A percentile compares a stretch with the other conserved stretches of the same genome.
These are phyloP conservation scores for Oscheius sp. DNA, from an alignment of 2,888 invertebrate genomes.

Conservation along the genomic window DNA sequence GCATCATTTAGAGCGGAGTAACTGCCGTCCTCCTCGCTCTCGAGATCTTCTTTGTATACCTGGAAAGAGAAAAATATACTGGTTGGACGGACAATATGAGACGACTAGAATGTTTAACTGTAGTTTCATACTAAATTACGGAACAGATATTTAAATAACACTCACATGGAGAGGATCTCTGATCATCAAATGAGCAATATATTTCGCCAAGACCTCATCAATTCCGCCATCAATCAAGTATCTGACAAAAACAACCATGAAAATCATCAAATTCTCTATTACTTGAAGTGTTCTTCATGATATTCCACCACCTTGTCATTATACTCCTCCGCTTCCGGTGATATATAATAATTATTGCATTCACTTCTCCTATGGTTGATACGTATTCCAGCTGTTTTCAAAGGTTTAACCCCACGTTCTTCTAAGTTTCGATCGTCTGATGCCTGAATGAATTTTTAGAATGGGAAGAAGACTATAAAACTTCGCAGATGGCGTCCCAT, in stretches of 20 bases:
- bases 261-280: too few relatives aligned
- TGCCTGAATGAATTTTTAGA: conserved; percentile 73
- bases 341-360: conserved; percentile 95
- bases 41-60: too few relatives aligned
- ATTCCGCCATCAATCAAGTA: conserved; percentile 86
- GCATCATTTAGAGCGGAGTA: too few relatives aligned
- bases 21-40: too few relatives aligned
- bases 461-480: background rate
- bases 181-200: conserved; percentile 96
- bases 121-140: too few relatives aligned
- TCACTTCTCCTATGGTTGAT: conserved; percentile 93
- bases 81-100: too few relatives aligned
- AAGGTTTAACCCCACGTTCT: conserved; percentile 81
- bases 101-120: too few relatives aligned
- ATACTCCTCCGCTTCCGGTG: conserved; percentile 83
- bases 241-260: too few relatives aligned
- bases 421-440: conserved; percentile 93
- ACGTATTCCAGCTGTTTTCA: conserved; percentile 78
- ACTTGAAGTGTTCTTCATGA: conserved; percentile 7
- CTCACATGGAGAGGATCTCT: conserved; percentile 86
- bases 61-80: too few relatives aligned
- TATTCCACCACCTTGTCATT: conserved; percentile 86
- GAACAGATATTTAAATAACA: too few relatives aligned
- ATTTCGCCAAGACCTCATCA: conserved; percentile 89
- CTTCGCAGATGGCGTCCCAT: conserved; percentile 92